These are phyloP conservation scores for Chaenocephalus aceratus DNA, from an alignment of 2,113 vertebrate species.

Conservation along the genomic window DNA sequence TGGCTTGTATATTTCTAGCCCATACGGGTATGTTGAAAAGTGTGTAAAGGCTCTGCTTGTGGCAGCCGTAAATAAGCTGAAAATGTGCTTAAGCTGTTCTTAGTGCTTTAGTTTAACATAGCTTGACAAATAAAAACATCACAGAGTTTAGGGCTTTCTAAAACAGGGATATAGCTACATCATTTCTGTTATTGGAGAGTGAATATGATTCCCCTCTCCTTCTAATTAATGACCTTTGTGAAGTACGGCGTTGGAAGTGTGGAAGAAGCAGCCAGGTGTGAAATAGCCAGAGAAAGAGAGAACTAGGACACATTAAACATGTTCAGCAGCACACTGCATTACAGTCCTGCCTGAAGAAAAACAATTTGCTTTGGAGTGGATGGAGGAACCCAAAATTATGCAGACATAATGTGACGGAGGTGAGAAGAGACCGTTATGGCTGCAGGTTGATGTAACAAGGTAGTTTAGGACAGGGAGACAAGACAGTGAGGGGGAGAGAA, in stretches of 20 bases:
- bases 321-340: constrained; percentile 48
- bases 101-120: constrained; percentile 19
- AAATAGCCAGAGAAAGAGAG: constrained; percentile 62
- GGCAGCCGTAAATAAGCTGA: constrained; percentile 35
- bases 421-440: constrained; percentile 38
- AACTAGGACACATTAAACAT: constrained; percentile 45
- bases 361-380: constrained; percentile 54
- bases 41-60: not conserved
- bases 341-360: constrained; percentile 55
- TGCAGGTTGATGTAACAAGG: constrained; percentile 33
- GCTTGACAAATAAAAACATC: constrained; percentile 57
- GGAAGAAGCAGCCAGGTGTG: constrained; percentile 71
- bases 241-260: constrained; percentile 35
- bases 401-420: constrained; percentile 51
- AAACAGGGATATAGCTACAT: constrained; percentile 30
- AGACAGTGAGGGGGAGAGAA: constrained; percentile 16
- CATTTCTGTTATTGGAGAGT: constrained; percentile 32
- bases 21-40: not conserved
- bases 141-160: constrained; percentile 42
- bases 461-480: constrained; percentile 21
- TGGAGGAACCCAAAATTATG: constrained; percentile 49
- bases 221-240: constrained; percentile 71
- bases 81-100: constrained; percentile 24
- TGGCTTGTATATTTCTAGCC: no score
- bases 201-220: constrained; percentile 67